Evolutionary conservation across 2,113 vertebrate species (phyloP), one percentile per base, ranked within the genome.

Genomic region (Sterrhoptilus dennistouni): DNA sequence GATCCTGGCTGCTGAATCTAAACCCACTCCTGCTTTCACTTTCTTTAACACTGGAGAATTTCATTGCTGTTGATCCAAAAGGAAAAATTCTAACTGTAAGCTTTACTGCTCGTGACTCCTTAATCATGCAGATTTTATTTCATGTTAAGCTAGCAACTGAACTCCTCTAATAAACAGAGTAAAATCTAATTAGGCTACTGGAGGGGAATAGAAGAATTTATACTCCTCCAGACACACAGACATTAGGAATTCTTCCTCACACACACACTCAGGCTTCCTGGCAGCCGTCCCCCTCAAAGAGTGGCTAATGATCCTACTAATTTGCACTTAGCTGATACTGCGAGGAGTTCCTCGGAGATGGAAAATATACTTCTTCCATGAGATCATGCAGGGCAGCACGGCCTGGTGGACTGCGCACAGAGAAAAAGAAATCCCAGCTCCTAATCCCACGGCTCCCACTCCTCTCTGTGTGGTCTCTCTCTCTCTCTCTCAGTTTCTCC

Each of bases 181-280:
- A 44, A 97, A 98, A 98, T 97, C 97, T 97, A 97, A 98, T 97
- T 97, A 97, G 95, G 93, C 96, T 92, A 89, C 97, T 96, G 96
- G 91, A 95, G 68, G 57, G 95, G 86, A 96, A 96, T 65, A 94
- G 95, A 54, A 88, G 97, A 93, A 93, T 85, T 66, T 90, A 81
- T 90, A 56, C 96, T 97, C 83, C 83, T 86, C 90, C 42, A 77
- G 97, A 94, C 94, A 79, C 69, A 56, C 61, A 97, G 95, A 82
- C 94, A 93, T 94, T 42, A 61, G 75, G 86, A 93, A 93, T 95
- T 95, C 96, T 87, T 54, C 88, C 71, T 95, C 79, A 90, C 95
- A 93, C 93, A 68, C 18, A 61, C 74, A 78, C 88, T 89, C 85
- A 71, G 60, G 71, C 69, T 95, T 97, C 90, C 96, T 96, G 95